These are phyloP conservation scores for Agonopterix heracliana DNA, from an alignment of 2,888 invertebrate genomes.

Conservation along the genomic window DNA sequence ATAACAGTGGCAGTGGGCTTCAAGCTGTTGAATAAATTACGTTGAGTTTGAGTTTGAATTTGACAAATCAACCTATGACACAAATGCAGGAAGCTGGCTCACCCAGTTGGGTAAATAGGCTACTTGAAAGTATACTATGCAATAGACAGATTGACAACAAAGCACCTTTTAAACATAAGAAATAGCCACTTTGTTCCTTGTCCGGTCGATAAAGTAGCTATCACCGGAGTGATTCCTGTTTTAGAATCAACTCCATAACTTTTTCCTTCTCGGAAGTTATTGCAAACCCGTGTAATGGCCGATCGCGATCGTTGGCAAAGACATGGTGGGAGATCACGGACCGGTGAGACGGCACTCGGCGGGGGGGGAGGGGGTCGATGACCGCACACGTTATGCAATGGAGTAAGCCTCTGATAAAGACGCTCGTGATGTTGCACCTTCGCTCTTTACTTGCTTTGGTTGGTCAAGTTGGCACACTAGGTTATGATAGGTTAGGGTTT, in stretches of 20 bases:
- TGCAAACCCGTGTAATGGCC: conserved; percentile 17
- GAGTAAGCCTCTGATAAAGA: conserved; percentile 25
- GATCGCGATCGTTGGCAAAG: conserved; percentile 13
- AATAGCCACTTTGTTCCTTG: too few species aligned
- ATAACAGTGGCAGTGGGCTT: too few species aligned
- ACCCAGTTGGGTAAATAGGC: too few species aligned
- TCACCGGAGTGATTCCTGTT: conserved; percentile 7
- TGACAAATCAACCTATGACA: too few species aligned
- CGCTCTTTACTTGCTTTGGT: conserved; percentile 5
- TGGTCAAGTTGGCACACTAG: conserved; percentile 1
- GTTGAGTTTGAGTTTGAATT: too few species aligned
- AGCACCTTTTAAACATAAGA: too few species aligned
- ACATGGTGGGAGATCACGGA: conserved; percentile 20
- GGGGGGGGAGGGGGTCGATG: conserved; percentile 23
- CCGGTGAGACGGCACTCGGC: conserved; percentile 9
- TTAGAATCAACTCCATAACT: conserved; percentile 9
- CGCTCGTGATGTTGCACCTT: conserved; percentile 19
- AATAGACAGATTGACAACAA: too few species aligned
- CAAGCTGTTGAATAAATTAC: too few species aligned
- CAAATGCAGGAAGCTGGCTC: too few species aligned
- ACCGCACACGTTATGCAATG: conserved; percentile 41
- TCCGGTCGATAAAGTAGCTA: too few species aligned
- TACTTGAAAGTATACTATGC: too few species aligned
- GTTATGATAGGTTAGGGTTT: conserved; percentile 12
- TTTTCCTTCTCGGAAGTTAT: conserved; percentile 27